A percentile compares a stretch with the other conserved stretches of the same genome.
Evolutionary conservation across 2,888 invertebrate genomes (phyloP).

Genomic region (Tipula lateralis): DNA sequence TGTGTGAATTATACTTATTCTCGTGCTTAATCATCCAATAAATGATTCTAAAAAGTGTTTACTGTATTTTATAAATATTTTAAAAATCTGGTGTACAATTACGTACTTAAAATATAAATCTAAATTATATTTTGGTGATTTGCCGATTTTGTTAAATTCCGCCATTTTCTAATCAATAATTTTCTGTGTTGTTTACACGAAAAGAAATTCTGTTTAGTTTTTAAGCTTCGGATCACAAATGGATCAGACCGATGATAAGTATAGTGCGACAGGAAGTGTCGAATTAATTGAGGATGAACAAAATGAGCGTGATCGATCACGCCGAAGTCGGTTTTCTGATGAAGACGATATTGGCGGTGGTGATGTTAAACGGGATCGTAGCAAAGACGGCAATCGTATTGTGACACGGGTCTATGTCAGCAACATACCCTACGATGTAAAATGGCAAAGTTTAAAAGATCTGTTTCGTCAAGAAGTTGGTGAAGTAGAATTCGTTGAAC

Average conservation of each 20-base stretch:
- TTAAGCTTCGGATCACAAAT: neutral
- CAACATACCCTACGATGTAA: conserved; percentile 88
- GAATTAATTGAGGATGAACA: neutral
- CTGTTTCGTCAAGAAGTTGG: conserved; percentile 62
- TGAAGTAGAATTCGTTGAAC: conserved; percentile 89
- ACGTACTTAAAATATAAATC: neutral
- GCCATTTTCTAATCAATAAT: neutral
- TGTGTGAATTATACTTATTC: neutral
- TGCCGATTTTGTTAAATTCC: neutral
- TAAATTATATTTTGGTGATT: neutral
- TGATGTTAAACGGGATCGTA: conserved; percentile 41
- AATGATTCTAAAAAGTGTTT: neutral
- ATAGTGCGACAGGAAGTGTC: neutral
- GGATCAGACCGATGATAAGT: neutral
- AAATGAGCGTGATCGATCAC: neutral
- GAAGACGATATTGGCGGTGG: neutral
- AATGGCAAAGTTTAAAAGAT: conserved; percentile 98
- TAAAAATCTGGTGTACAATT: neutral
- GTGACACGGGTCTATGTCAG: conserved; percentile 50
- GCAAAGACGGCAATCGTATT: conserved; percentile 45
- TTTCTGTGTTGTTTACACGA: neutral
- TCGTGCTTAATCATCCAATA: neutral
- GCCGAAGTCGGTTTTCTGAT: neutral
- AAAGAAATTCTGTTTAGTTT: neutral
- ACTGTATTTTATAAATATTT: neutral